Conservation (phyloP, 2,113 vertebrate genomes). For the Gila orcuttii region DNA sequence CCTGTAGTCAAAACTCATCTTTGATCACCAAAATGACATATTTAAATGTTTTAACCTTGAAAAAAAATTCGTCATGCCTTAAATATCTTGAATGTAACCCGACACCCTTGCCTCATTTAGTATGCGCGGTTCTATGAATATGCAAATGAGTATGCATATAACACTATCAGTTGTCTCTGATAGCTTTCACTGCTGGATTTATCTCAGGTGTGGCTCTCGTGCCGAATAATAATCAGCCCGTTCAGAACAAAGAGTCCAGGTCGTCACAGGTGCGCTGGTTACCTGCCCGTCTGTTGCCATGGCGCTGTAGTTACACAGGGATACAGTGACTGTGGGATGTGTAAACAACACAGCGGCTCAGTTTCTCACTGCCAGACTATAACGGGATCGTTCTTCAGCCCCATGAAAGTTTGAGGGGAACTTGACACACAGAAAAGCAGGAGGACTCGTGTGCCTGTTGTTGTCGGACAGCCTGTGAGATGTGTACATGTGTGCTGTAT, state of each 20-base stretch:
- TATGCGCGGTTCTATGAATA: no score
- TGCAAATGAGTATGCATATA: no score
- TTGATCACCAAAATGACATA: no score
- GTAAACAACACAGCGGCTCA: constrained; percentile 57
- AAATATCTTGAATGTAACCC: no score
- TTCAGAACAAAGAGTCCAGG: constrained; percentile 27
- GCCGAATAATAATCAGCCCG: background rate
- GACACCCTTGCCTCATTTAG: no score
- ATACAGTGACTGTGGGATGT: constrained; percentile 46
- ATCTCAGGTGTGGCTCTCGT: background rate
- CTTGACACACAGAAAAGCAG: constrained; percentile 60
- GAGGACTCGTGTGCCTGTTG: constrained; percentile 18
- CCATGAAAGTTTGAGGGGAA: constrained; percentile 71
- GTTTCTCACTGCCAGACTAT: constrained; percentile 54
- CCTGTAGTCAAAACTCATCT: no score
- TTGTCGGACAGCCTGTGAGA: constrained; percentile 39
- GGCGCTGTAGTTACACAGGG: constrained; percentile 42
- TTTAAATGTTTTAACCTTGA: no score
- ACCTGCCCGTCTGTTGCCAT: constrained; percentile 56
- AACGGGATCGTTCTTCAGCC: constrained; percentile 52
- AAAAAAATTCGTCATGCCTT: no score
- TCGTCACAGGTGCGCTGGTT: constrained; percentile 13
- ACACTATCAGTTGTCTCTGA: no score
- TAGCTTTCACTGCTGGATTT: background rate
- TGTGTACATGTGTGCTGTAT: constrained; percentile 30